Conservation (phyloP, 2,113 vertebrate species). For the Gavia stellata region DNA sequence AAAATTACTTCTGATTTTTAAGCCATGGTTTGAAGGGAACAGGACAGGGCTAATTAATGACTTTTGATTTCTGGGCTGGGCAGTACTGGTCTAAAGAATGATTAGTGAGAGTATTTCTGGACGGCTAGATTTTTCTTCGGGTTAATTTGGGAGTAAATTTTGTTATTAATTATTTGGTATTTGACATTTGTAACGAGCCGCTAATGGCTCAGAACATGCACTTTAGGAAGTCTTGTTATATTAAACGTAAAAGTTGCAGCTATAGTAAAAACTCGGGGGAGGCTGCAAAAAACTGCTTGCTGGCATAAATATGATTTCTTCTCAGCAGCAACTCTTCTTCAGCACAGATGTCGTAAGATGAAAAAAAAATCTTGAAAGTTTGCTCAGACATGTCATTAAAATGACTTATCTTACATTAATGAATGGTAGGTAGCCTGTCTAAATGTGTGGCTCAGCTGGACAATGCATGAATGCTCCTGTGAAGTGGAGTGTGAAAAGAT, state of each 20-base stretch:
- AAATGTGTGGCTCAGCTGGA: not conserved
- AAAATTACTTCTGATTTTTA: not conserved
- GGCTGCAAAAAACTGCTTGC: not conserved
- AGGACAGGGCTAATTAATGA: not conserved
- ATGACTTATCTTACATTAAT: not conserved
- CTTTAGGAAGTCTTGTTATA: not conserved
- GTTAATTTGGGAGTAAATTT: not conserved
- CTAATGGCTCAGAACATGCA: not conserved
- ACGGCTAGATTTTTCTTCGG: not conserved
- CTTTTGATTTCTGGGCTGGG: not conserved
- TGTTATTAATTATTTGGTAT: not conserved
- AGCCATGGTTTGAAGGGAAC: not conserved
- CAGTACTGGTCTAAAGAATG: not conserved
- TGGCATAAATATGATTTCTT: not conserved
- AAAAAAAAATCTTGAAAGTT: not conserved
- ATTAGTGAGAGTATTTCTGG: not conserved
- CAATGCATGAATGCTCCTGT: not conserved
- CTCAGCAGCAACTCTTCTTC: not conserved
- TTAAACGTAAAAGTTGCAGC: not conserved
- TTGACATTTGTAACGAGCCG: not conserved
- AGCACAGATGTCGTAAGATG: not conserved
- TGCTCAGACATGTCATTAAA: not conserved
- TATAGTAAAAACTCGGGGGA: accelerated
- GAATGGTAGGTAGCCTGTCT: not conserved
- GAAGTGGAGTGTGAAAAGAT: not conserved